A percentile compares a stretch with the other conserved stretches of the same genome.
These are phyloP conservation scores for Osmerus eperlanus DNA, from an alignment of 2,113 vertebrate species.

Conservation along the genomic window DNA sequence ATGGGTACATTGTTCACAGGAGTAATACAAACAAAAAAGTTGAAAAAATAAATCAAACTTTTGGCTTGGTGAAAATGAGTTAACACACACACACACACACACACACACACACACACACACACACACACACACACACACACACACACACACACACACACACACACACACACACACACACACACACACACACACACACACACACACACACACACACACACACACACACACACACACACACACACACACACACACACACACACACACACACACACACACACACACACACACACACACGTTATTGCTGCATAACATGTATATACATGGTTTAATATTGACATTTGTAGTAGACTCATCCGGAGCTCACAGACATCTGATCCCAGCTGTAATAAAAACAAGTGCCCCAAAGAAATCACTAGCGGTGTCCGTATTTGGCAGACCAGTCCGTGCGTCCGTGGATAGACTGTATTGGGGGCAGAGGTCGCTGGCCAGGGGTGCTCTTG, in stretches of 20 bases:
- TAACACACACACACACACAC: slow-evolving; percentile 11
- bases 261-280: slow-evolving; percentile 10
- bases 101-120: slow-evolving; percentile 8
- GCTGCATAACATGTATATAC: slow-evolving; percentile 67
- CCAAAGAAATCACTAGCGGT: slow-evolving; percentile 70
- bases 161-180: slow-evolving; percentile 18
- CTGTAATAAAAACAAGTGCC: slow-evolving; percentile 10
- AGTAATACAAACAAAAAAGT: too few species aligned
- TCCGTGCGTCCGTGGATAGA: slow-evolving; percentile 83
- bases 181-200: slow-evolving; percentile 16
- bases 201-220: slow-evolving; percentile 9
- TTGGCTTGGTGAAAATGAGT: slow-evolving; percentile 39
- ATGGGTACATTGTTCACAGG: too few species aligned
- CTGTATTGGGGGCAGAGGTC: slow-evolving; percentile 73
- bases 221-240: slow-evolving; percentile 20
- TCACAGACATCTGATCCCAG: slow-evolving; percentile 12
- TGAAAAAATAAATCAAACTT: slow-evolving; percentile 17
- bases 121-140: slow-evolving; percentile 23
- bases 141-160: slow-evolving; percentile 1
- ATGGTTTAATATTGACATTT: slow-evolving; percentile 54
- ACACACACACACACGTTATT: slow-evolving; percentile 56
- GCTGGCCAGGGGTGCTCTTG: slow-evolving; percentile 72
- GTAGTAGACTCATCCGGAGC: slow-evolving; percentile 45
- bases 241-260: slow-evolving; percentile 10
- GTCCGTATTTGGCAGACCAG: slow-evolving; percentile 90